Evolutionary conservation across 2,113 vertebrate species (phyloP), one percentile per base, ranked within the genome.

Genomic region (Onychorhynchus coronatus): DNA sequence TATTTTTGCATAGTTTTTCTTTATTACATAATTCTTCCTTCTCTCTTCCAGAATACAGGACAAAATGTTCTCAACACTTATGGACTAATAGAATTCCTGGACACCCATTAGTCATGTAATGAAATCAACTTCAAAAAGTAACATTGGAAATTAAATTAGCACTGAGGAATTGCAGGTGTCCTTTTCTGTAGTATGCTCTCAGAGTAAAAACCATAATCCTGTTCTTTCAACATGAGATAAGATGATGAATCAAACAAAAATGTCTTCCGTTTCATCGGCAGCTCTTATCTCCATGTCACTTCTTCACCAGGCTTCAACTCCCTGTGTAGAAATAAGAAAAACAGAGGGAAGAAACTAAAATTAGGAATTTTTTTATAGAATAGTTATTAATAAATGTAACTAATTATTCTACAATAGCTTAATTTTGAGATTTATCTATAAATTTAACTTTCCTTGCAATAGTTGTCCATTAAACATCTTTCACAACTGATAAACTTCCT

Each of bases 221-320:
- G 31, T 86, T 97, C 39, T 91, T 94, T 95, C 53, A 78, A 93
- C 18, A 47, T 59, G 55, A 92, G 22, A 59, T 9, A 65, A 62
- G 24, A 62, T 9, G 42, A 92, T 56, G 46, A 86, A 95, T 85
- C 78, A 81, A n/a, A 70, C 20, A 11, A 89, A 91, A 89, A 41
- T 24, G 81, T 91, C 76, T 74, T 71, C 55, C 49, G 58, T 75
- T 85, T 96, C 46, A 91, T 39, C 44, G 50, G 28, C 25, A 89
- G 74, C 46, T 63, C 97, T 98, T 98, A 99, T 96, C 97, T 99
- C 99, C 99, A 99, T n/a, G 99, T 99, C 49, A 95, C 96, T 95
- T 99, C 98, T 97, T 99, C 99, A 58, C 97, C 98, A 75, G 99
- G 98, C 91, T 98, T 99, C 97, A 99, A 92, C 77, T 99, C 99